Evolutionary conservation across 2,888 invertebrate species (phyloP).

Genomic region (Parthenolecanium corni): DNA sequence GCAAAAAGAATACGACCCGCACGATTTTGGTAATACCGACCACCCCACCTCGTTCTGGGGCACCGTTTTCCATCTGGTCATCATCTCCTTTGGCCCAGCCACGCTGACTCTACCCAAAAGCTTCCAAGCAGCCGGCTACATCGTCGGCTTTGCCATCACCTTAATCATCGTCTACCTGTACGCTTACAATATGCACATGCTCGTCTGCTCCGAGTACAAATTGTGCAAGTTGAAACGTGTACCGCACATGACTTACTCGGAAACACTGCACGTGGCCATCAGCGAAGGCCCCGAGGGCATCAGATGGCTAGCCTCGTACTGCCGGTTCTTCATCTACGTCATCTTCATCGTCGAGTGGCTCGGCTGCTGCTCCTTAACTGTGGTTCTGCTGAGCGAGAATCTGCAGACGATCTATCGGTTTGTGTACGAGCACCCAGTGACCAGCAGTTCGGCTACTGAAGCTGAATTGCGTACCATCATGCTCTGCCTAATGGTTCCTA

Average conservation of each 20-base stretch:
- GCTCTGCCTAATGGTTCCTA: slow-evolving; percentile 36
- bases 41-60: slow-evolving; percentile 10
- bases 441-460: background rate
- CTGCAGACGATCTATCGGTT: background rate
- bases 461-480: slow-evolving; percentile 32
- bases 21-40: slow-evolving; percentile 7
- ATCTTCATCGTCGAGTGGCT: background rate
- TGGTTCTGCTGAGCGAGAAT: slow-evolving; percentile 1
- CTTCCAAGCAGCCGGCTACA: background rate
- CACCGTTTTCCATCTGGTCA: slow-evolving; percentile 1
- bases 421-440: no score
- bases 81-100: slow-evolving; percentile 15
- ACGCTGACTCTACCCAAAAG: slow-evolving; percentile 7
- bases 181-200: slow-evolving; percentile 4
- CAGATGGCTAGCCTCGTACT: background rate
- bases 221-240: slow-evolving; percentile 7
- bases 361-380: background rate
- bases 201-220: slow-evolving; percentile 8
- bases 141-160: background rate
- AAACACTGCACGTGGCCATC: slow-evolving; percentile 2
- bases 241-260: slow-evolving; percentile 5
- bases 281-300: background rate
- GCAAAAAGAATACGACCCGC: slow-evolving; percentile 4
- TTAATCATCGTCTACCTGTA: slow-evolving; percentile 1
- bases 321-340: background rate